Conservation (phyloP, 2,113 vertebrate species). For the Muntiacus reevesi region DNA sequence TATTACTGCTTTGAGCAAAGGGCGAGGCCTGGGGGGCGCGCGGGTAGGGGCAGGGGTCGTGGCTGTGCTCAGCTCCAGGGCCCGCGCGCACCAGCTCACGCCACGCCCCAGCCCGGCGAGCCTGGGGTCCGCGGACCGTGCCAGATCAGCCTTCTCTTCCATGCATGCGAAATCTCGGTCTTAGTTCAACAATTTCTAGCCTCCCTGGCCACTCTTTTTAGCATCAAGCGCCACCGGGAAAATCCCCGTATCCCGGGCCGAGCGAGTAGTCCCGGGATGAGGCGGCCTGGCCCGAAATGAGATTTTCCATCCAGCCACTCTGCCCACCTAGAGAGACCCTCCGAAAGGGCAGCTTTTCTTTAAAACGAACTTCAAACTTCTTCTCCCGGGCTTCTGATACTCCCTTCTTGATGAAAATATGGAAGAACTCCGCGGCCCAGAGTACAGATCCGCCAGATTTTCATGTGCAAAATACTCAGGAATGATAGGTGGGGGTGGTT, state of each 20-base stretch:
- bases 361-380: not conserved
- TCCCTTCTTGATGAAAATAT: not conserved
- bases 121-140: not conserved
- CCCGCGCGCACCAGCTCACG: not conserved
- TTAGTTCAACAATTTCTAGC: not conserved
- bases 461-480: not conserved
- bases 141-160: not conserved
- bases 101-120: too few relatives aligned
- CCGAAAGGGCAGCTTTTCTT: not conserved
- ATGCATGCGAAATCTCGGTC: not conserved
- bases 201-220: not conserved
- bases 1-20: not conserved
- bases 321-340: not conserved
- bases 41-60: rapidly evolving
- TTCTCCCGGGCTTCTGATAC: not conserved
- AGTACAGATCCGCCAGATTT: not conserved
- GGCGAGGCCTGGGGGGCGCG: not conserved
- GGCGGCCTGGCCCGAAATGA: not conserved
- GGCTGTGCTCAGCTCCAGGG: rapidly evolving
- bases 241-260: not conserved
- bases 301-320: not conserved
- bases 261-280: not conserved
- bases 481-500: not conserved
- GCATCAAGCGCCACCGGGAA: not conserved
- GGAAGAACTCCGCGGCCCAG: not conserved